A percentile compares a stretch with the other conserved stretches of the same genome.
These are phyloP conservation scores for Rhyacophila evoluta DNA, from an alignment of 2,888 invertebrate genomes.

Conservation along the genomic window DNA sequence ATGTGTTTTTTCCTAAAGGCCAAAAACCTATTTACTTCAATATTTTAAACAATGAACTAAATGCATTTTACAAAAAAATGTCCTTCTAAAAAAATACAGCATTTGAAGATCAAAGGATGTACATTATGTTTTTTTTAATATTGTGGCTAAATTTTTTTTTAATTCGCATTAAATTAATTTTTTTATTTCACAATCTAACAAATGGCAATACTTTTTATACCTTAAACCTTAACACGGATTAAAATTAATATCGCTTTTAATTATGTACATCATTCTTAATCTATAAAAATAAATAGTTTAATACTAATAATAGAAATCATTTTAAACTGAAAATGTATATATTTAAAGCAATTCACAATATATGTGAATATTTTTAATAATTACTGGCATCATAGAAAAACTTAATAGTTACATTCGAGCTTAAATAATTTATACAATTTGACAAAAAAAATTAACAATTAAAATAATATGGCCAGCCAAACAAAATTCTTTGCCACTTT, in stretches of 20 bases:
- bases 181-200: neutral
- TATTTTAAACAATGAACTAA: too few species aligned
- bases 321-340: conserved; percentile 29
- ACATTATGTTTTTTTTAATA: neutral
- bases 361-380: conserved; percentile 40
- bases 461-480: neutral
- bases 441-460: neutral
- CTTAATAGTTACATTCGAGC: conserved; percentile 33
- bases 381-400: conserved; percentile 52
- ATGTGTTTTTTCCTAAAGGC: too few species aligned
- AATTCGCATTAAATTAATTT: neutral
- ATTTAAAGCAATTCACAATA: conserved; percentile 47
- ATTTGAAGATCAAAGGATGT: neutral
- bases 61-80: too few species aligned
- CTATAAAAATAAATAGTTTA: conserved; percentile 52
- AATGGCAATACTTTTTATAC: neutral
- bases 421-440: conserved; percentile 5
- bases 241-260: conserved; percentile 30
- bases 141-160: neutral
- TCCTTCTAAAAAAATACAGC: too few species aligned
- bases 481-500: neutral
- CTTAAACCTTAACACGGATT: neutral
- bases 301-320: conserved; percentile 31
- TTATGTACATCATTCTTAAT: conserved; percentile 41
- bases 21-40: too few species aligned